Evolutionary conservation across 2,888 invertebrate species (phyloP), one percentile per base, ranked within the genome.

Genomic region (Gandaritis pyraliata): DNA sequence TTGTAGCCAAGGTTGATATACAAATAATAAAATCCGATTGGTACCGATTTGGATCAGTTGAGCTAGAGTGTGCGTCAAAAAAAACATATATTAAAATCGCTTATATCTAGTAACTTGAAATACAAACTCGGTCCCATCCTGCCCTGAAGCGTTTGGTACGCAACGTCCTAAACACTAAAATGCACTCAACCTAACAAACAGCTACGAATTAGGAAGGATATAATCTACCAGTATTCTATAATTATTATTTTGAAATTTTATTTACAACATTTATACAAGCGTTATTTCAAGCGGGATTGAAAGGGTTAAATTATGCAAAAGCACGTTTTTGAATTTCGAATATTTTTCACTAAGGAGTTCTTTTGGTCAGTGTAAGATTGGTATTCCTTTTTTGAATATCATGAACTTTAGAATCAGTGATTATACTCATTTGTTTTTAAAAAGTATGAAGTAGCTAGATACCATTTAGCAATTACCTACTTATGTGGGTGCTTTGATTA

Each of bases 101-200:
- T 57, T 6, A 0, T 15, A 50, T n/a, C 3, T 38, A 1, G 5
- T 46, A 51, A 46, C 58, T 48, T 52, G 39, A 6, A n/a, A 2
- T 3, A 6, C 10, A 16, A 16, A 18, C n/a, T 29, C 2, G 16
- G 18, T 54, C 41, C 39, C 54, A 29, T 47, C 45, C 60, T 57
- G 49, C 65, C 71, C 71, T 61, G 46, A 33, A 67, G 71, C 72
- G 45, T 56, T 63, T 53, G 61, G 65, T 66, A 65, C 62, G 61
- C 59, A 54, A 57, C 59, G 65, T 64, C 62, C 65, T 69, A 68
- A 72, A 73, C 72, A 73, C 66, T 70, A 71, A 73, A 73, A 73
- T 73, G 72, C 72, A 73, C 72, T 73, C 71, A 70, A 39, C 53
- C 49, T 30, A 7, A 39, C 51, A 54, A 57, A 58, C 62, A 58